Percentiles rank a stretch among this genome's conserved stretches.
Conservation (phyloP, 2,797 vertebrate species). For the Erethizon dorsatum region DNA sequence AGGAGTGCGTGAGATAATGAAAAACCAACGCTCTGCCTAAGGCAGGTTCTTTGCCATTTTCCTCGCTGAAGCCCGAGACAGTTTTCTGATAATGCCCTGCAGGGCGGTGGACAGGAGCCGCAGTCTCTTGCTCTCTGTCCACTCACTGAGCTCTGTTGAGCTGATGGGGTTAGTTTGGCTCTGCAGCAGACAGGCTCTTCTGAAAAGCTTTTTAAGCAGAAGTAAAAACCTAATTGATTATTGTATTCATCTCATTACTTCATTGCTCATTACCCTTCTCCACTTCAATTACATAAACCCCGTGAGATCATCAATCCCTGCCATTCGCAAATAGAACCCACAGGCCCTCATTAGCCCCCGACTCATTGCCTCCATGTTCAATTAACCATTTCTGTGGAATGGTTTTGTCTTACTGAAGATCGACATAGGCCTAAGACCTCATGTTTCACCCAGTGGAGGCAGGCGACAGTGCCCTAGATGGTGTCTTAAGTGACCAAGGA, state of each 20-base stretch:
- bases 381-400: constrained; percentile 42
- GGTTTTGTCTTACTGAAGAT: constrained; percentile 43
- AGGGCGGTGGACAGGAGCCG: constrained; percentile 32
- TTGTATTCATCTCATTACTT: constrained; percentile 35
- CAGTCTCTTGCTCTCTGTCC: neutral
- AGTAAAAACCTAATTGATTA: constrained; percentile 43
- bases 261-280: constrained; percentile 50
- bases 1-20: constrained; percentile 43
- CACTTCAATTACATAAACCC: constrained; percentile 45
- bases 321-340: constrained; percentile 43
- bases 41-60: neutral
- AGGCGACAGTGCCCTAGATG: neutral
- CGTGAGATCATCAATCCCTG: constrained; percentile 52
- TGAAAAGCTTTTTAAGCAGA: neutral
- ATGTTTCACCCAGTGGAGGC: neutral
- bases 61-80: neutral
- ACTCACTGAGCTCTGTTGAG: constrained; percentile 15
- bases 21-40: constrained; percentile 18
- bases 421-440: neutral
- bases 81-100: neutral
- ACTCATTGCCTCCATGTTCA: neutral
- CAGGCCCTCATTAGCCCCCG: neutral
- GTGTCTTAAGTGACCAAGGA: neutral
- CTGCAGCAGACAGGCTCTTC: neutral
- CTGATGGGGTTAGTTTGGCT: neutral